A percentile compares a stretch with the other conserved stretches of the same genome.
phyloP scores from a whole-genome alignment of 2,113 vertebrate genomes.

The Smithornis capensis region DNA sequence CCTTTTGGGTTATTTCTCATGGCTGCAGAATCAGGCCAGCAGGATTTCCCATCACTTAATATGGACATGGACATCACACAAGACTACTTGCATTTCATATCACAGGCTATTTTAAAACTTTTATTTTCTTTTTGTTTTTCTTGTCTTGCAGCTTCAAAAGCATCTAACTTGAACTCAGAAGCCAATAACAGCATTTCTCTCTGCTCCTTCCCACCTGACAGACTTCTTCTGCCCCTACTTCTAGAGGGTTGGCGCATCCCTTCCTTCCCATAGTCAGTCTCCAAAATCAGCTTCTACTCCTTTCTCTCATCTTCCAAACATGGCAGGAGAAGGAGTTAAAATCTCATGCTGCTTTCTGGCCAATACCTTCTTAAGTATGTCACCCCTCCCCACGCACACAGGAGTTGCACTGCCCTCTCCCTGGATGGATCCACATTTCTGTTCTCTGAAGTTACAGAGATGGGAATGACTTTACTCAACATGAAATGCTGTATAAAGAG shows the following conservation, averaged over 20 bases:
- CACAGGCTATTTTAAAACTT: background rate
- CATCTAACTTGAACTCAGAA: background rate
- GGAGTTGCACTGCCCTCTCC: conserved; percentile 11
- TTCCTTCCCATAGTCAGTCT: background rate
- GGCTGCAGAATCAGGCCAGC: background rate
- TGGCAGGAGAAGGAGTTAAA: conserved; percentile 32
- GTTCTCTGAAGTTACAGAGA: conserved; percentile 39
- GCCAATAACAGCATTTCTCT: background rate
- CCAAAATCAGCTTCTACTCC: background rate
- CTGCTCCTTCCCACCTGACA: background rate
- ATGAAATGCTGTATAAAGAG: conserved; percentile 47
- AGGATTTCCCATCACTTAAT: background rate
- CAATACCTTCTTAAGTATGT: background rate
- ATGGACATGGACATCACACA: background rate
- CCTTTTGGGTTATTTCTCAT: background rate
- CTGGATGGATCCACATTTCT: conserved; percentile 29
- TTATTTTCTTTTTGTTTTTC: background rate
- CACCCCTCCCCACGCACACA: background rate
- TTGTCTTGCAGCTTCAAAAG: background rate
- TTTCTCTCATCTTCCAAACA: background rate
- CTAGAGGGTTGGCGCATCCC: background rate
- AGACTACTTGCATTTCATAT: background rate
- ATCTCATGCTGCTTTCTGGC: background rate
- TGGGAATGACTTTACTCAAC: conserved; percentile 46
- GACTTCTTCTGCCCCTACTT: background rate